Evolutionary conservation across 1,140 invertebrate genomes (phyloP).

Genomic region (Laodelphax striatellus): DNA sequence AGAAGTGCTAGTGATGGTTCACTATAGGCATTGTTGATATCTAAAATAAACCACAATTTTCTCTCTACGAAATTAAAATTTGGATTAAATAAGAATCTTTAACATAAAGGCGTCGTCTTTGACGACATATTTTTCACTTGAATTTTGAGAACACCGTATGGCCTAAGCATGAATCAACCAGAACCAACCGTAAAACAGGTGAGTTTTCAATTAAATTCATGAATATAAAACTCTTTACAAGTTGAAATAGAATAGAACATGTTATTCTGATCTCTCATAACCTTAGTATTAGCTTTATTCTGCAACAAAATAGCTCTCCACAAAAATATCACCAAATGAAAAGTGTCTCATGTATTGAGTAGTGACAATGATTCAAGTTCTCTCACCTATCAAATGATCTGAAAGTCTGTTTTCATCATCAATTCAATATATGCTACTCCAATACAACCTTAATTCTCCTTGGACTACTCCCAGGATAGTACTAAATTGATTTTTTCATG

Average conservation of each 20-base stretch:
- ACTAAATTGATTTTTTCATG: no score
- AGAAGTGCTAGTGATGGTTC: not conserved
- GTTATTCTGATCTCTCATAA: no score
- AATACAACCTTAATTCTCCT: no score
- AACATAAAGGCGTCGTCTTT: not conserved
- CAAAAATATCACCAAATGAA: no score
- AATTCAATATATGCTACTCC: no score
- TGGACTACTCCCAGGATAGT: no score
- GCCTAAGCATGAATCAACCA: constrained; percentile 5
- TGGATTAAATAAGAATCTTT: not conserved
- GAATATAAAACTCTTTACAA: not conserved
- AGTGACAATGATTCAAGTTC: no score
- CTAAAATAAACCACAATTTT: not conserved
- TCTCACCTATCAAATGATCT: no score
- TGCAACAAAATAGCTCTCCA: no score
- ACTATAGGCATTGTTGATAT: not conserved
- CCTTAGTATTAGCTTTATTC: no score
- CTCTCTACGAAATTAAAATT: not conserved
- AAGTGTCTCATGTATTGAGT: no score
- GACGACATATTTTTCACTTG: not conserved
- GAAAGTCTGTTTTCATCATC: no score
- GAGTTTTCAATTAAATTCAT: not conserved
- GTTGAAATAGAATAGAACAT: constrained; percentile 2
- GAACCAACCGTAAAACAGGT: constrained; percentile 4
- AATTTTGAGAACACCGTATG: constrained; percentile 2